Base-by-base conservation (phyloP, 1,140 invertebrate genomes). In the Hermetia illucens region DNA sequence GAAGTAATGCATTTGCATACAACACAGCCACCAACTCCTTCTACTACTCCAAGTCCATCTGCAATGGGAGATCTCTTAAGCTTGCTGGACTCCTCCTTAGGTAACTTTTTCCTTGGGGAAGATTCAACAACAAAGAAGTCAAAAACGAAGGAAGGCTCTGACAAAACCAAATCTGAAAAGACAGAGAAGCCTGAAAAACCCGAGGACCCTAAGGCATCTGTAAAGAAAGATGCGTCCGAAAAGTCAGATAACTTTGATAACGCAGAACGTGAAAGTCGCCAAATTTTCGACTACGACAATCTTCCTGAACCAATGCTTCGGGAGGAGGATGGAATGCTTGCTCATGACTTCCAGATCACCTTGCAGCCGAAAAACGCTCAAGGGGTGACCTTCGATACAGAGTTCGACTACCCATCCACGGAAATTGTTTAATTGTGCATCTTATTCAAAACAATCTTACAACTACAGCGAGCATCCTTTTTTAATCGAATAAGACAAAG, bases 201-300 rank as follows among this genome's bases (percentile, higher is more conserved):
- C 41, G 13, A 36, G 47, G 52, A 35, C 22, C 46, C 45, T 10
- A 40, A 21, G 10, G 39, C 38, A 15, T 33, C 36, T 32, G 16
- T 13, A 6, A 38, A 36, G 19, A 33, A 46, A 24, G 45, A 51
- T 44, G 40, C 45, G 18, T 27, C 10, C 6, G 38, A 6, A 22
- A 41, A 45, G 41, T 45, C 44, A 43, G 40, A 37, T 18, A 55
- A 45, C 27, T 51, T 50, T 21, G 55, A 53, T 20, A 44, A 42
- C 21, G 44, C 49, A 19, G 43, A 46, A 21, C 51, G 55, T 8
- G 48, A 25, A 25, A 32, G 30, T 8, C 47, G 55, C 21, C 55
- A 58, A 32, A 44, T 58, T 31, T 58, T 56, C 43, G 55, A 58
- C 45, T 56, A 58, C 47, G 55, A 58, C 49, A 53, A 58, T 47